Evolutionary conservation across 2,888 invertebrate genomes (phyloP).

Genomic region (Scaeva pyrastri): DNA sequence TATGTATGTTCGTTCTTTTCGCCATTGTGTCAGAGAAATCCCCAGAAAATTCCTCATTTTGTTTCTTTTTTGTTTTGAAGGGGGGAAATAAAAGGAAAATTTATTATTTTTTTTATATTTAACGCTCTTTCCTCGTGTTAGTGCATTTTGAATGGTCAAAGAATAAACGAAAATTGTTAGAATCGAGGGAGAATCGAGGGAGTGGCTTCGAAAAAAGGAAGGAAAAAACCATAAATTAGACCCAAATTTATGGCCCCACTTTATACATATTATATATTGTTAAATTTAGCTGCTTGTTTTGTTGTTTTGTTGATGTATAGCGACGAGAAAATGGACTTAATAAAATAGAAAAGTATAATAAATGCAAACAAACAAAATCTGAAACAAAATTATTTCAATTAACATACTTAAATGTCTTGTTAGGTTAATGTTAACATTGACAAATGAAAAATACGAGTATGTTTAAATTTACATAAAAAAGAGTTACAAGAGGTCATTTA

Average conservation of each 20-base stretch:
- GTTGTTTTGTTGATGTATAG: not conserved
- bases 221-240: conserved; percentile 10
- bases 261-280: too few relatives aligned
- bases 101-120: conserved; percentile 64
- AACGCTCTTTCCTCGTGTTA: conserved; percentile 63
- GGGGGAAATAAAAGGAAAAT: conserved; percentile 41
- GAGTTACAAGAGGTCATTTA: not conserved
- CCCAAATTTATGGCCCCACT: conserved; percentile 42
- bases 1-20: too few relatives aligned
- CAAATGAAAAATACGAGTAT: conserved; percentile 65
- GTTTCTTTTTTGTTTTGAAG: not conserved
- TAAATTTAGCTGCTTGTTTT: not conserved
- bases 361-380: conserved; percentile 48
- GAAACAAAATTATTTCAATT: conserved; percentile 58
- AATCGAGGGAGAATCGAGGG: conserved; percentile 30
- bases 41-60: conserved; percentile 29
- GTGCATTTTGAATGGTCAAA: conserved; percentile 31
- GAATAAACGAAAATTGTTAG: not conserved
- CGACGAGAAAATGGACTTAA: conserved; percentile 30
- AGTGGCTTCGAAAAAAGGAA: not conserved
- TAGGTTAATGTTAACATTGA: conserved; percentile 44
- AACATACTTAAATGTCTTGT: conserved; percentile 65
- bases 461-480: not conserved
- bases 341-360: not conserved
- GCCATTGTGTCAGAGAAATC: conserved; percentile 13